Evolutionary conservation across 2,797 vertebrate species (phyloP), one percentile per base, ranked within the genome.

Genomic region (Pogonophryne albipinna): DNA sequence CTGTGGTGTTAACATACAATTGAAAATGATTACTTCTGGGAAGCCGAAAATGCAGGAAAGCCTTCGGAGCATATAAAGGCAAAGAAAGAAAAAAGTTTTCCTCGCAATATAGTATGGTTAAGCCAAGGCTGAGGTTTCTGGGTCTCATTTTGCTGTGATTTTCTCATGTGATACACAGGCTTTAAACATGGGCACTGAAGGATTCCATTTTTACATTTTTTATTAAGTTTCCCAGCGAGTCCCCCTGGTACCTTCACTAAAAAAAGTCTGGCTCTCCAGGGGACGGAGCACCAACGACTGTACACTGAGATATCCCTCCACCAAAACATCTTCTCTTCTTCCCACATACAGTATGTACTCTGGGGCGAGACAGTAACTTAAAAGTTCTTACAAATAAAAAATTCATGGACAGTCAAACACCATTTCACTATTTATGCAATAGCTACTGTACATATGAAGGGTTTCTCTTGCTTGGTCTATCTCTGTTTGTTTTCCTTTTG

Each of bases 181-280:
- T 87, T 85, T 85, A 55, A 84, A 82, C 56, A 53, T 62, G 78
- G 79, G 67, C 68, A 80, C 67, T 68, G 73, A 71, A 76, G 62
- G 41, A 66, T 72, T 56, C 77, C 74, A 67, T 78, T 88, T 89
- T 86, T 82, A 83, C 53, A 72, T 82, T 79, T 87, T 85, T 83
- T 85, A 89, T 91, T 84, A 87, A 74, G 79, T 88, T 91, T 89
- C 81, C 82, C 85, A 90, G 85, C 74, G 13, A 71, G 83, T 81
- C 75, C 85, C 84, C 78, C 49, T 87, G 85, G 78, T 89, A 79
- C 76, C 76, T 85, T 81, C 44, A 66, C 90, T 89, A 92, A 93
- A 92, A 38, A 90, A 89, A 85, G 84, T 85, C 82, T 20, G 58
- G 68, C 78, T 90, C 89, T 89, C 86, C 75, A 83, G 83, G 83